Percentiles rank a stretch among this genome's conserved stretches.
These are phyloP conservation scores for Cataglyphis hispanica DNA, from an alignment of 1,140 invertebrate species.

Conservation along the genomic window DNA sequence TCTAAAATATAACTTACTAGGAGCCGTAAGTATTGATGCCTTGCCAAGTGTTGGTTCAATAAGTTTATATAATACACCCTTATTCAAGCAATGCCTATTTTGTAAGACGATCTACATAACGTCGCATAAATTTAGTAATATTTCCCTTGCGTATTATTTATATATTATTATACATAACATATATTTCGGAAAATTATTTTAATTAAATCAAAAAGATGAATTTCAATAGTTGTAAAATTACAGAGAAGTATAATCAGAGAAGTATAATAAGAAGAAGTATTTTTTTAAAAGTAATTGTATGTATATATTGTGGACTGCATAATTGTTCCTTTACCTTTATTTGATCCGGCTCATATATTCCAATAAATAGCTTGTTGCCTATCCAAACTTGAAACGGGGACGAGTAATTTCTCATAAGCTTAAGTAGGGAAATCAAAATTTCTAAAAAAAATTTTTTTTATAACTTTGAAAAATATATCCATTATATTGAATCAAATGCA, in stretches of 20 bases:
- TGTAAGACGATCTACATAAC: neutral
- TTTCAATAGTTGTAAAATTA: too few relatives aligned
- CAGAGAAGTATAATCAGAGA: neutral
- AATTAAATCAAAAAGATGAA: too few relatives aligned
- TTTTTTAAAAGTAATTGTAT: neutral
- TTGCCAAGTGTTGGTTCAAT: neutral
- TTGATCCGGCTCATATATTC: neutral
- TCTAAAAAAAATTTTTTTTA: constrained; percentile 1
- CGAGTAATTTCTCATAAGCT: neutral
- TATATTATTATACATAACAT: neutral
- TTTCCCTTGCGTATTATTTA: neutral
- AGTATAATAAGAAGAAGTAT: neutral
- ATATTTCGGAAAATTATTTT: too few relatives aligned
- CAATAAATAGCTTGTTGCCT: neutral
- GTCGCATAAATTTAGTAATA: neutral
- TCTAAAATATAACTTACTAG: neutral
- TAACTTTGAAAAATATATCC: neutral
- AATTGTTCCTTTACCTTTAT: neutral
- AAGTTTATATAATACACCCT: neutral
- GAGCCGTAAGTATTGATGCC: neutral
- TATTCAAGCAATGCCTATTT: neutral
- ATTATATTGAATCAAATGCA: too few relatives aligned
- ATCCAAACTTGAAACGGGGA: constrained; percentile 1
- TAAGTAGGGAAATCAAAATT: neutral
- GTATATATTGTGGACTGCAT: neutral